Evolutionary conservation across 2,888 invertebrate species (phyloP), one percentile per base, ranked within the genome.

Genomic region (Molanna angustata): DNA sequence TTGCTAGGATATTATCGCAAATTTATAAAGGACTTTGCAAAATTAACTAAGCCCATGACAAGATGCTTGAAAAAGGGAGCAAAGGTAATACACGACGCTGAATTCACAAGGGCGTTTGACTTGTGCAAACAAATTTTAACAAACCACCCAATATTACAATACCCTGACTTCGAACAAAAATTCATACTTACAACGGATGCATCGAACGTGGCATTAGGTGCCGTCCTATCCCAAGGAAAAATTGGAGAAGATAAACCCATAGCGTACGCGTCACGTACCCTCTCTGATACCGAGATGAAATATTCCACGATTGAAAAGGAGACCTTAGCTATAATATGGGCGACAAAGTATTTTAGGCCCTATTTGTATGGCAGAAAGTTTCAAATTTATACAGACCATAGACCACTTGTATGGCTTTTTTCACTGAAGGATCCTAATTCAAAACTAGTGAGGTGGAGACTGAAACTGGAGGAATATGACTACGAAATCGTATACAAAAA

Each of bases 21-120:
- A 22, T 44, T 44, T 14, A 44, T 44, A 13, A 7, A 4, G 14
- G 14, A 44, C 14, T 44, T 44, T 22, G 11, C 22, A 11, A 44
- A 44, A 20, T 11, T 22, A 13, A 20, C 44, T 3, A 19, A 44
- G 22, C 20, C 20, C 3, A n/a, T 44, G n/a, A 44, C 44, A 35
- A 6, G 13, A 9, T 14, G 9, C n/a, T 13, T 41, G n/a, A 41
- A 41, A 18, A 41, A 41, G 18, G 41, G 20, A 6, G n/a, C 4
- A 18, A 7, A 6, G 6, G 6, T 41, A 6, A 19, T 6, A 6
- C 16, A 16, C 6, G 20, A 20, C 7, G n/a, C 4, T 7, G 6
- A 11, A 4, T 11, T 11, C 7, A 6, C 6, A 17, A 6, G 7
- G 7, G 41, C 41, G 4, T 41, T 41, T 20, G 41, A 41, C 4